Evolutionary conservation across 2,888 invertebrate genomes (phyloP), one percentile per base, ranked within the genome.

Genomic region (Chloromyia formosa): DNA sequence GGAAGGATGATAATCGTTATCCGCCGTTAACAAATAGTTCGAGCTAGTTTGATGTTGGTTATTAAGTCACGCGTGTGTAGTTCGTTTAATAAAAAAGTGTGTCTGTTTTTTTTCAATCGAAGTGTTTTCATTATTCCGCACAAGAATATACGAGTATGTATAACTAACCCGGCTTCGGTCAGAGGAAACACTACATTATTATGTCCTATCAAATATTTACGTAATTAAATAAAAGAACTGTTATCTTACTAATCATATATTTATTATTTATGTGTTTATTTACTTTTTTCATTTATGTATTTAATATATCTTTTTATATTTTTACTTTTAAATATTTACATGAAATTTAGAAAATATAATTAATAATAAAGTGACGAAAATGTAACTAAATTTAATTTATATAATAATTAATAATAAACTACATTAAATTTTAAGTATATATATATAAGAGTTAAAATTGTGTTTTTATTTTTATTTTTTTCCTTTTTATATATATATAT

Each of bases 281-380:
- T 71, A 58, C 53, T 71, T 71, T 71, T 14, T 45, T 56, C 27
- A 35, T 35, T 71, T 71, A 69, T 69, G 27, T 35, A 35, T 35
- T 27, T 69, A n/a, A 69, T 71, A 71, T 71, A 58, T 71, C 58
- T 40, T 58, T 71, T 40, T 42, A 35, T 71, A 58, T 18, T 71
- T 58, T 71, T 58, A 71, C 40, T 58, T 49, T 71, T 58, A 58
- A 71, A 71, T 71, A 71, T 71, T 56, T 71, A 71, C 71, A 71
- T 56, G 56, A 58, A 71, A 71, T 49, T 40, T 71, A 71, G 71
- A 71, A 71, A 71, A 71, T 40, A 71, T 40, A 71, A 71, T 58
- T 58, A 49, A 49, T 49, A 49, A 49, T 49, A 71, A 49, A 71
- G 56, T 58, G 56, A 58, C 42, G 71, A 71, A 58, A 60, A 53